Conservation (phyloP, 1,140 invertebrate species). For the Brachionus sp. region DNA sequence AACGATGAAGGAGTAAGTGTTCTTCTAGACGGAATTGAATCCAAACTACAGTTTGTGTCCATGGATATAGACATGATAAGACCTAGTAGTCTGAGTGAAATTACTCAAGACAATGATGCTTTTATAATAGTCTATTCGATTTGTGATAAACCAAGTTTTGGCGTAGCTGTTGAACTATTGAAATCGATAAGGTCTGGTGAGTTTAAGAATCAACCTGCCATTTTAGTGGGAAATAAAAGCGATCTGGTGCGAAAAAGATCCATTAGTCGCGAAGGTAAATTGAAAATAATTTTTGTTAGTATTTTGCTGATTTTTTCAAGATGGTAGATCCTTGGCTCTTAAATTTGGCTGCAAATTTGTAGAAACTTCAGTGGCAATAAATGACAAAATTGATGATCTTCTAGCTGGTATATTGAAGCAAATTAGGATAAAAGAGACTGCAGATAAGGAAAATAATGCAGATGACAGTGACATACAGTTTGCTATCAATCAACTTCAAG, state of each 20-base stretch:
- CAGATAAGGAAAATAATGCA: neutral
- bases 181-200: slow-evolving; percentile 34
- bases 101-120: slow-evolving; percentile 27
- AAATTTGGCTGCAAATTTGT: slow-evolving; percentile 41
- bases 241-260: slow-evolving; percentile 42
- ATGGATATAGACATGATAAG: slow-evolving; percentile 43
- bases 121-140: slow-evolving; percentile 45
- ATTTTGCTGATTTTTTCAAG: neutral
- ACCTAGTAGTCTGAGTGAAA: neutral
- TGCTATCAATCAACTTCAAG: neutral
- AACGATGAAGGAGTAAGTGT: slow-evolving; percentile 4
- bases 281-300: neutral
- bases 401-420: slow-evolving; percentile 44
- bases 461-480: neutral
- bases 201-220: slow-evolving; percentile 24
- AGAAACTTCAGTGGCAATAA: slow-evolving; percentile 45
- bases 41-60: slow-evolving; percentile 15
- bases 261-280: slow-evolving; percentile 20
- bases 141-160: slow-evolving; percentile 6
- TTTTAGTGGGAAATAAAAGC: slow-evolving; percentile 43
- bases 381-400: slow-evolving; percentile 46
- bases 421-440: slow-evolving; percentile 32
- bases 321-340: neutral
- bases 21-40: slow-evolving; percentile 43
- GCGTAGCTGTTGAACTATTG: slow-evolving; percentile 8